phyloP scores from a whole-genome alignment of 2,113 vertebrate species.

The Cavia porcellus region DNA sequence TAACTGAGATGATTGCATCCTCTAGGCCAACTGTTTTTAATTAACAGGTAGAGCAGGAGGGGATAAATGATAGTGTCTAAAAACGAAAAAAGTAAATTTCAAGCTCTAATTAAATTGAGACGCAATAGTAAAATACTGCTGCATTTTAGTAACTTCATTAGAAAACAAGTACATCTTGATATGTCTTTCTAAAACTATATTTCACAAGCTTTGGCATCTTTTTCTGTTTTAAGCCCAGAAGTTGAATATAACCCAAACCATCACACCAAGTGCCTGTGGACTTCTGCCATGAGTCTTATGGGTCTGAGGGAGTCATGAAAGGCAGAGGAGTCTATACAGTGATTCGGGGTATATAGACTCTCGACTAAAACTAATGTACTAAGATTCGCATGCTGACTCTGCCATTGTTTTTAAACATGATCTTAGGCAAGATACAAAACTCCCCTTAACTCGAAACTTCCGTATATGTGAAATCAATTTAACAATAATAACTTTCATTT shows the following conservation, averaged over 20 bases:
- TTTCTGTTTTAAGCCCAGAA: constrained; percentile 50
- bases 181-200: constrained; percentile 56
- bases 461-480: background rate
- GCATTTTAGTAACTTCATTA: constrained; percentile 59
- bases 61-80: constrained; percentile 61
- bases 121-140: constrained; percentile 57
- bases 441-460: background rate
- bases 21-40: constrained; percentile 78
- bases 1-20: constrained; percentile 75
- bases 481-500: background rate
- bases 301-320: background rate
- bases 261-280: background rate
- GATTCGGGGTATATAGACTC: background rate
- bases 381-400: background rate
- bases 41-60: constrained; percentile 73
- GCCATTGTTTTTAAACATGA: background rate
- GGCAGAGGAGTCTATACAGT: background rate
- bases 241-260: background rate
- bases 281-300: background rate
- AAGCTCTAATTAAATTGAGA: constrained; percentile 78
- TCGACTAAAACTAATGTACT: background rate
- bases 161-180: constrained; percentile 38
- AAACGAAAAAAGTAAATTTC: constrained; percentile 69
- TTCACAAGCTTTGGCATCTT: constrained; percentile 37
- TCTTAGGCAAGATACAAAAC: background rate